Percentiles rank a stretch among this genome's conserved stretches.
phyloP scores from a whole-genome alignment of 2,888 invertebrate species.

The Cryptocheilus praepositus region DNA sequence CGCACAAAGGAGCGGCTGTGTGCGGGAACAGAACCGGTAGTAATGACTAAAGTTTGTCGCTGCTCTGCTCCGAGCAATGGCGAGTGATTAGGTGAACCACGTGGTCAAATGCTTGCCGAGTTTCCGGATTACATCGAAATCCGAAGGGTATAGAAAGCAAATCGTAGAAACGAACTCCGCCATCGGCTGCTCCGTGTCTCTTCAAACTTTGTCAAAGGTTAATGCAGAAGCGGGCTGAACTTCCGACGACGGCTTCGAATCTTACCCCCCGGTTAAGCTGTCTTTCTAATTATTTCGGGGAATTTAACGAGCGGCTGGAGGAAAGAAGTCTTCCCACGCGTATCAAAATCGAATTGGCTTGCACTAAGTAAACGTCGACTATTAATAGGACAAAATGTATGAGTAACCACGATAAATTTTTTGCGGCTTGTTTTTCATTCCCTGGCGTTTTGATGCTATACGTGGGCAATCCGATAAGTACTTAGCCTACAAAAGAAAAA shows the following conservation, averaged over 20 bases:
- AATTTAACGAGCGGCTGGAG: too few relatives aligned
- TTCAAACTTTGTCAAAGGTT: conserved; percentile 35
- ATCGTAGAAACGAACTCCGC: conserved; percentile 12
- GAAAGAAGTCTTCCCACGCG: too few relatives aligned
- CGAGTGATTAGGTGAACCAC: conserved; percentile 3
- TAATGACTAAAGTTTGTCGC: conserved; percentile 44
- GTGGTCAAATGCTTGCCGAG: conserved; percentile 6
- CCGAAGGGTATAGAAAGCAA: conserved; percentile 20
- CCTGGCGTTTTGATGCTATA: too few relatives aligned
- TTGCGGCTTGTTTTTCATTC: too few relatives aligned
- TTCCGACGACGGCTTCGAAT: neutral
- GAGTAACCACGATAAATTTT: too few relatives aligned
- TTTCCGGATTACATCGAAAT: conserved; percentile 10
- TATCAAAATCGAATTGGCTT: too few relatives aligned
- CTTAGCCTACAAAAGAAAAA: too few relatives aligned
- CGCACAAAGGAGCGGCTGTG: conserved; percentile 12
- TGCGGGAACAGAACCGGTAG: conserved; percentile 25
- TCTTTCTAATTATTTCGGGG: too few relatives aligned
- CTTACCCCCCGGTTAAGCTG: neutral
- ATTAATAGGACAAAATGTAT: too few relatives aligned
- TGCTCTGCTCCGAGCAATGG: neutral
- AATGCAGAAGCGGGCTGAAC: conserved; percentile 21
- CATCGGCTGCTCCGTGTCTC: neutral
- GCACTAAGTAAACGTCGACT: too few relatives aligned
- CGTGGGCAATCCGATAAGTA: too few relatives aligned